Conservation (phyloP, 2,888 invertebrate species). For the Andrena chrysosceles region DNA sequence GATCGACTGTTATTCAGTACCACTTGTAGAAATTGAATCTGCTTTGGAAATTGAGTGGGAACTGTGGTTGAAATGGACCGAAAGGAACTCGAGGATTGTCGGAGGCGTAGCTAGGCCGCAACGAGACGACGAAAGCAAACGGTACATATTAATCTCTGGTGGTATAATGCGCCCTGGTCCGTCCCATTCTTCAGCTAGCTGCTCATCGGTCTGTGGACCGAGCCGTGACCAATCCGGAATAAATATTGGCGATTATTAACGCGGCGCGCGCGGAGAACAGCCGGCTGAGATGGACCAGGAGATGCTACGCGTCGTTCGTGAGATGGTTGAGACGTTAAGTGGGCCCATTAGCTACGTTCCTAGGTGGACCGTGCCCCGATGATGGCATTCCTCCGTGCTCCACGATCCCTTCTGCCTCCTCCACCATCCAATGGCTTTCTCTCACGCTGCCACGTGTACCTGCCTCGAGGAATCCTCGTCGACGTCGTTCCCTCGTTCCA, state of each 20-base stretch:
- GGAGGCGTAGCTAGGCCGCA: conserved; percentile 27
- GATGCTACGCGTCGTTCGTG: conserved; percentile 66
- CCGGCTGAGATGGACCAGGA: conserved; percentile 53
- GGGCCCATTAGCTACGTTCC: conserved; percentile 83
- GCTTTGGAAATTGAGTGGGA: not conserved
- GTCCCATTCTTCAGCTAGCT: conserved; percentile 74
- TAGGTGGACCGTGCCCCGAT: conserved; percentile 70
- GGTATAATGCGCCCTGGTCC: conserved; percentile 66
- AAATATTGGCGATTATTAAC: conserved; percentile 85
- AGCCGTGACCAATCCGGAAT: conserved; percentile 84
- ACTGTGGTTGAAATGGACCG: not conserved
- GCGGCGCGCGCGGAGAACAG: conserved; percentile 62
- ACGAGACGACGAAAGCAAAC: conserved; percentile 63
- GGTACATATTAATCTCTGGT: conserved; percentile 69
- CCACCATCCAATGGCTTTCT: conserved; percentile 43
- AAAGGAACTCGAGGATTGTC: conserved; percentile 13
- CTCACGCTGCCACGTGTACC: conserved; percentile 67
- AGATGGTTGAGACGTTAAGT: conserved; percentile 84
- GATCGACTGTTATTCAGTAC: not conserved
- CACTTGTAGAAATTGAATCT: not conserved
- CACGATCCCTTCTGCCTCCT: conserved; percentile 47
- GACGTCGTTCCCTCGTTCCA: conserved; percentile 4
- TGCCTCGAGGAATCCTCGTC: conserved; percentile 44
- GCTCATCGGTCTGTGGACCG: conserved; percentile 81
- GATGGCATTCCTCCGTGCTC: conserved; percentile 76